A percentile compares a stretch with the other conserved stretches of the same genome.
phyloP scores from a whole-genome alignment of 2,797 vertebrate species.

The Bradypodion ventrale region DNA sequence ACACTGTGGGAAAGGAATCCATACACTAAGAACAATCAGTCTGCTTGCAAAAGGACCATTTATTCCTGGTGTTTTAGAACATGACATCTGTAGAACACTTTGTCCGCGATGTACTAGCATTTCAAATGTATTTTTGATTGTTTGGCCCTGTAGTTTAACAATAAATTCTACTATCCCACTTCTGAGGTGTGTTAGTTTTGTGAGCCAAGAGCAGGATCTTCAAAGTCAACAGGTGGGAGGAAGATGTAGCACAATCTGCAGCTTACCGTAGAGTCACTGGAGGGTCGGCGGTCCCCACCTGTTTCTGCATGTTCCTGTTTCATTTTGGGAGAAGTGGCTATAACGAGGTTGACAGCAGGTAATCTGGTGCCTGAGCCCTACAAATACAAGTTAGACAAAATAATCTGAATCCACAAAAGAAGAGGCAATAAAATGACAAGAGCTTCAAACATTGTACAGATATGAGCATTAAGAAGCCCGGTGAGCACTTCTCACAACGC shows the following conservation, averaged over 20 bases:
- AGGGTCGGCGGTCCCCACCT: slow-evolving; percentile 53
- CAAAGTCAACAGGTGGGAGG: background rate
- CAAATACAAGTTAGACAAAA: background rate
- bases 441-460: background rate
- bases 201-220: background rate
- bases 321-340: slow-evolving; percentile 53
- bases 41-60: background rate
- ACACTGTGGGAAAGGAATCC: no score
- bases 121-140: background rate
- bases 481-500: no score
- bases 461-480: background rate
- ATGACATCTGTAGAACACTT: background rate
- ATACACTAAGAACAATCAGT: background rate
- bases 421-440: background rate
- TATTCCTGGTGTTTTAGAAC: background rate
- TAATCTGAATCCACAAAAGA: background rate
- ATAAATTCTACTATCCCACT: background rate
- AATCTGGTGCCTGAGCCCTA: slow-evolving; percentile 8
- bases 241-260: background rate
- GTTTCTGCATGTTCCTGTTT: slow-evolving; percentile 65
- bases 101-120: background rate
- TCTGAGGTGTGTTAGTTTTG: background rate
- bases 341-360: slow-evolving; percentile 33
- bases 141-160: background rate
- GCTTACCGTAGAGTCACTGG: slow-evolving; percentile 41